phyloP scores from a whole-genome alignment of 1,140 invertebrate genomes.

The Drosophila neocordata region DNA sequence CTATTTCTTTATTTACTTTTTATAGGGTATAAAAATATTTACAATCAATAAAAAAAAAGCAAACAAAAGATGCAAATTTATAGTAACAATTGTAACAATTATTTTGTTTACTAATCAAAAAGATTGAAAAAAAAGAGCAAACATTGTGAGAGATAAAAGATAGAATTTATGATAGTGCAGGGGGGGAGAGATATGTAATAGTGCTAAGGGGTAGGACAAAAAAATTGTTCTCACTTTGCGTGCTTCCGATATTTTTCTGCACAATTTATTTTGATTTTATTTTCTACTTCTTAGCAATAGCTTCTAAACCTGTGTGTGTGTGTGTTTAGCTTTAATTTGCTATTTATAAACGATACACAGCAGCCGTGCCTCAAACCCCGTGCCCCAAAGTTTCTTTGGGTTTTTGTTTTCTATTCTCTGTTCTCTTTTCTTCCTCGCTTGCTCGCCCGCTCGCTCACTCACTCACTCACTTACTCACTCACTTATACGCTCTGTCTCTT shows the following conservation, averaged over 20 bases:
- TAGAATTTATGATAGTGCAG: background rate
- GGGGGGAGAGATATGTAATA: background rate
- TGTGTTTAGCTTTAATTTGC: slow-evolving; percentile 49
- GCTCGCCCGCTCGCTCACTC: background rate
- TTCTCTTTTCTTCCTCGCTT: slow-evolving; percentile 28
- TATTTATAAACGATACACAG: slow-evolving; percentile 63
- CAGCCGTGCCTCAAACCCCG: background rate
- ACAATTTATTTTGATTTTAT: slow-evolving; percentile 47
- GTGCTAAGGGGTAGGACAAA: background rate
- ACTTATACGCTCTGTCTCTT: background rate
- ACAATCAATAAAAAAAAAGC: slow-evolving; percentile 23
- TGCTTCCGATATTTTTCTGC: slow-evolving; percentile 51
- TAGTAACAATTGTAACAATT: slow-evolving; percentile 49
- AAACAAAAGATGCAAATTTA: slow-evolving; percentile 37
- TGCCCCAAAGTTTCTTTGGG: slow-evolving; percentile 16
- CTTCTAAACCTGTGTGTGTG: slow-evolving; percentile 16
- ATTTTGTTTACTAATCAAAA: slow-evolving; percentile 52
- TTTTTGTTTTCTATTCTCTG: slow-evolving; percentile 54
- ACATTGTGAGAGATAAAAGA: background rate
- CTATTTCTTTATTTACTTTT: too few relatives aligned
- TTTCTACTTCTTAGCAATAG: slow-evolving; percentile 7
- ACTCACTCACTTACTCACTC: background rate
- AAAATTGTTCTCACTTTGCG: slow-evolving; percentile 20
- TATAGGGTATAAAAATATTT: background rate
- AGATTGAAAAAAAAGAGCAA: slow-evolving; percentile 9